Evolutionary conservation across 2,113 vertebrate species (phyloP), one percentile per base, ranked within the genome.

Genomic region (Phocoena sinus): DNA sequence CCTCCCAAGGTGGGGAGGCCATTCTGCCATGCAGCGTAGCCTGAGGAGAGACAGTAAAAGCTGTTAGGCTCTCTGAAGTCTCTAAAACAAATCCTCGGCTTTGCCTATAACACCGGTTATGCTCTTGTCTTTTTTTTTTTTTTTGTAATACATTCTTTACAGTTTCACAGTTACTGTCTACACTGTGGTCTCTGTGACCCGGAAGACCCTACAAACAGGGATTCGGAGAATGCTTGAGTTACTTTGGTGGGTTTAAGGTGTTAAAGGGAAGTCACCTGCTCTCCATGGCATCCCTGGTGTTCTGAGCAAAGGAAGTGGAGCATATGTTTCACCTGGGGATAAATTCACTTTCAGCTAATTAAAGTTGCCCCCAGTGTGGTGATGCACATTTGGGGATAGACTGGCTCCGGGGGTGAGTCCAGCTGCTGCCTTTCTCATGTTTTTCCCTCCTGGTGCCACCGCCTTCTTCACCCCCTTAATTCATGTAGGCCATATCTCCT

Each of bases 61-160:
- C 28, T 81, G 2, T 62, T 84, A 87, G 94, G 14, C 38, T 95
- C 44, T 94, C n/a, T 8, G 9, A 63, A 94, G 41, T 73, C 79
- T 95, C 76, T 91, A 67, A 67, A 50, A 4, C 33, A 92, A 56
- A 91, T 86, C 62, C 81, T 89, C 12, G 13, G 71, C 90, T 96
- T 91, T 88, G 84, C 14, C 8, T 68, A 2, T 95, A 65, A 82
- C 38, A 36, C 77, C 2, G 14, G 53, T 76, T 89, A 53, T n/a
- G 15, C 68, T 92, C 31, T 67, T 70, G 65, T 36, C 12, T 73
- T 44, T 76, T n/a, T 31, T 21, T 91, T 62, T 21, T 73, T 65
- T 73, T 76, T 74, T 91, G 68, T 36, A 81, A 62, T 79, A 8
- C 14, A 17, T 18, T 80, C 26, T 71, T 92, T 76, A 65, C 11